Percentiles rank a stretch among this genome's conserved stretches.
Conservation (phyloP, 1,140 invertebrate genomes). For the Heliconius nattereri region DNA sequence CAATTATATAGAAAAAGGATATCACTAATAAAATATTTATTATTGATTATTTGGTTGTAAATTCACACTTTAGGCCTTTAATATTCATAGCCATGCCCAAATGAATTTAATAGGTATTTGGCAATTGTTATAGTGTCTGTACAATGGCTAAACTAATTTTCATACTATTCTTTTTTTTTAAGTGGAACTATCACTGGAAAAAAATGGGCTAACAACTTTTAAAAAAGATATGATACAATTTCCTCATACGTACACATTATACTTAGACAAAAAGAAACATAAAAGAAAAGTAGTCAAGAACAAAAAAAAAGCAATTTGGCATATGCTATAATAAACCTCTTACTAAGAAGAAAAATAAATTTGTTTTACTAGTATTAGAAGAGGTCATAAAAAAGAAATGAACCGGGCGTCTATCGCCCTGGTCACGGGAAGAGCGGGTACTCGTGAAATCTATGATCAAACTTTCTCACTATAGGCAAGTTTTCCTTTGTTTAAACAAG, state of each 20-base stretch:
- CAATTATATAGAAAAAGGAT: too few species aligned
- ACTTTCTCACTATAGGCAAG: conserved; percentile 76
- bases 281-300: background rate
- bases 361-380: conserved; percentile 79
- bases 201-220: too few species aligned
- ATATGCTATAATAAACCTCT: conserved; percentile 42
- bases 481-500: conserved; percentile 78
- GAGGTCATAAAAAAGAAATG: conserved; percentile 78
- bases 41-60: background rate
- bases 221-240: too few species aligned
- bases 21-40: too few species aligned
- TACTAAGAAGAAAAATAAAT: conserved; percentile 67
- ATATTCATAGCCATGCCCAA: background rate
- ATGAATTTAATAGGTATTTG: background rate
- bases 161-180: background rate
- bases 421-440: conserved; percentile 68
- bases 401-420: conserved; percentile 71
- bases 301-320: background rate
- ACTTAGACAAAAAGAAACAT: background rate
- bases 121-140: background rate
- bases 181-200: background rate
- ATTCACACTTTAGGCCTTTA: background rate
- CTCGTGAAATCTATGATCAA: conserved; percentile 79
- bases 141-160: background rate
- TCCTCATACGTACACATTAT: background rate